These are phyloP conservation scores for Carpatolechia fugitivella DNA, from an alignment of 2,888 invertebrate genomes.

Conservation along the genomic window DNA sequence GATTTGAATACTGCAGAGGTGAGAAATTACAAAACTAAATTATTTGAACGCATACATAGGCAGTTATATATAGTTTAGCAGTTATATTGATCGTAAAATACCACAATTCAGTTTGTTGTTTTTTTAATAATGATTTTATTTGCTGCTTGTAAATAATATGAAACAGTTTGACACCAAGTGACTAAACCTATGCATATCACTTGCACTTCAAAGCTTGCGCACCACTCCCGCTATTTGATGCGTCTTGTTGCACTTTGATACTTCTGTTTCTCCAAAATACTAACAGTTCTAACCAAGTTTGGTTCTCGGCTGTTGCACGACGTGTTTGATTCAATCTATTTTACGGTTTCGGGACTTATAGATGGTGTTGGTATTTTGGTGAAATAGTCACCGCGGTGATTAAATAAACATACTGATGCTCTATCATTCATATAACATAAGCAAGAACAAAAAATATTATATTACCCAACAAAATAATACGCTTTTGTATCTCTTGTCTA, in stretches of 20 bases:
- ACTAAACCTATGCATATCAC: conserved; percentile 50
- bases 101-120: not conserved
- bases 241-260: conserved; percentile 45
- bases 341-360: conserved; percentile 47
- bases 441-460: not conserved
- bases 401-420: conserved; percentile 56
- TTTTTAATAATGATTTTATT: not conserved
- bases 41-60: too few species aligned
- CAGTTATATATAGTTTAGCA: not conserved
- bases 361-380: conserved; percentile 79
- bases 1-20: conserved; percentile 66
- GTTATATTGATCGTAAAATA: not conserved
- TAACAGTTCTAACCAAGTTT: conserved; percentile 63
- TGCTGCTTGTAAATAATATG: conserved; percentile 18
- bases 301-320: conserved; percentile 50
- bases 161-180: conserved; percentile 29
- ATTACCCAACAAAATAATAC: too few species aligned
- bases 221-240: conserved; percentile 49
- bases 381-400: conserved; percentile 54
- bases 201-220: conserved; percentile 63
- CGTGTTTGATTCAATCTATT: conserved; percentile 33
- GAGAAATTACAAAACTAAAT: conserved; percentile 37
- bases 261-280: conserved; percentile 74
- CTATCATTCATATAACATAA: too few species aligned
- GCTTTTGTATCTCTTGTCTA: too few species aligned